These are phyloP conservation scores for Sphaeridia pumilis DNA, from an alignment of 2,888 invertebrate species.

Conservation along the genomic window DNA sequence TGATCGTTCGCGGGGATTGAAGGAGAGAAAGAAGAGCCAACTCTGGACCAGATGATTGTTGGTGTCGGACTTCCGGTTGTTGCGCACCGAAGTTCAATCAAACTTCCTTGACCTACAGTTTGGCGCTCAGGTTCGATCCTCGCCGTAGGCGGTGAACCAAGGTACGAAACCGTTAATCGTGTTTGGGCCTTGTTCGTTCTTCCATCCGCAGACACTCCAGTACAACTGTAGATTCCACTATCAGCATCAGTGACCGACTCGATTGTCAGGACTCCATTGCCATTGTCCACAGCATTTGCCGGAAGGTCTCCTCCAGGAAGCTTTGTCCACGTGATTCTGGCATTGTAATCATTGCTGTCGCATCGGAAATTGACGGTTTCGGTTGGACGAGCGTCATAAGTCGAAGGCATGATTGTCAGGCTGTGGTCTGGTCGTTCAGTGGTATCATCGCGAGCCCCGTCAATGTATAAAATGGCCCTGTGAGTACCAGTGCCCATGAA, in stretches of 20 bases:
- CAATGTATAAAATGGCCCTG: constrained; percentile 56
- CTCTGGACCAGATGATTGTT: constrained; percentile 69
- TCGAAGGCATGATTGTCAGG: constrained; percentile 43
- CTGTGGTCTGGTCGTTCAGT: constrained; percentile 25
- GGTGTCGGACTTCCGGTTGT: constrained; percentile 64
- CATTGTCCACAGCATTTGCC: constrained; percentile 47
- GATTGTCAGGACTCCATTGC: constrained; percentile 59
- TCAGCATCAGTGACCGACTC: constrained; percentile 56
- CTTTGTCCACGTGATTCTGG: constrained; percentile 28
- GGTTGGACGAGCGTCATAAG: constrained; percentile 51
- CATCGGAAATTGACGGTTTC: constrained; percentile 48
- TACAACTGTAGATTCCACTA: constrained; percentile 77
- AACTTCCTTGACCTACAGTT: constrained; percentile 53
- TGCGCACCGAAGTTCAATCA: constrained; percentile 60
- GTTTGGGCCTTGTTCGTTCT: constrained; percentile 43
- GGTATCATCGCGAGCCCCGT: constrained; percentile 35
- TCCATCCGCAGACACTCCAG: constrained; percentile 47
- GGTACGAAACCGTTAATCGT: constrained; percentile 38
- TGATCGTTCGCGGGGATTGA: constrained; percentile 47
- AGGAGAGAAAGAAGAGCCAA: constrained; percentile 41
- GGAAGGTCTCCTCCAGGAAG: constrained; percentile 45
- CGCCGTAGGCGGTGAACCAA: constrained; percentile 44
- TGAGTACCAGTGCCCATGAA: constrained; percentile 51
- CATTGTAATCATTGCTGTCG: constrained; percentile 23
- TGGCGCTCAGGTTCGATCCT: constrained; percentile 52